Conservation (phyloP, 1,140 invertebrate genomes). For the Probaryconus sp. region DNA sequence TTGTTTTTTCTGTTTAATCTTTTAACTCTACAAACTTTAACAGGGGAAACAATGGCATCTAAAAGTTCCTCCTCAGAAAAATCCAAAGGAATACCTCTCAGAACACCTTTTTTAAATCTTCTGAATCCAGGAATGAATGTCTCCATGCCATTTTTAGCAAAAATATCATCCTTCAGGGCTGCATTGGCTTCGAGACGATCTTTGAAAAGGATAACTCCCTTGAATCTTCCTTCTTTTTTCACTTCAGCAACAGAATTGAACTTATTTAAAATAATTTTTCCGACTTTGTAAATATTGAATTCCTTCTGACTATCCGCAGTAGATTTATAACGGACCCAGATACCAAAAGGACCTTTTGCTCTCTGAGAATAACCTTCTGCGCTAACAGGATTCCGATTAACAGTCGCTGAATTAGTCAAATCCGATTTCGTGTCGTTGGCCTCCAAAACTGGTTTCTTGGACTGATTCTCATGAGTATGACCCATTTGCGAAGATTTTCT, state of each 20-base stretch:
- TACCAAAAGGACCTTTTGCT: constrained; percentile 3
- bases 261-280: constrained; percentile 1
- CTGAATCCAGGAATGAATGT: constrained; percentile 17
- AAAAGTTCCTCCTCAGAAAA: not conserved
- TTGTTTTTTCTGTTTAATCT: constrained; percentile 18
- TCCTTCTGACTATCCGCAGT: not conserved
- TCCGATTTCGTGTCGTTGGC: no score
- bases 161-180: not conserved
- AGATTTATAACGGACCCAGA: not conserved
- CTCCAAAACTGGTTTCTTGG: no score
- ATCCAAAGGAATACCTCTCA: constrained; percentile 1
- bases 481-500: no score
- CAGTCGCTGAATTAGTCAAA: no score
- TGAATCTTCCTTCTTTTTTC: constrained; percentile 5
- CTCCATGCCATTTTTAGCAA: not conserved
- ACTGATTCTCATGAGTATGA: no score
- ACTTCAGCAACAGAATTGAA: constrained; percentile 1
- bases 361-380: not conserved
- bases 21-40: constrained; percentile 1
- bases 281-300: constrained; percentile 18
- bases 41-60: not conserved
- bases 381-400: no score
- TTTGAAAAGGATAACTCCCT: constrained; percentile 10
- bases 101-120: not conserved
- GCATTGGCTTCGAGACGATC: constrained; percentile 1